phyloP scores from a whole-genome alignment of 2,113 vertebrate species.

The Phrynosoma blainvillii region DNA sequence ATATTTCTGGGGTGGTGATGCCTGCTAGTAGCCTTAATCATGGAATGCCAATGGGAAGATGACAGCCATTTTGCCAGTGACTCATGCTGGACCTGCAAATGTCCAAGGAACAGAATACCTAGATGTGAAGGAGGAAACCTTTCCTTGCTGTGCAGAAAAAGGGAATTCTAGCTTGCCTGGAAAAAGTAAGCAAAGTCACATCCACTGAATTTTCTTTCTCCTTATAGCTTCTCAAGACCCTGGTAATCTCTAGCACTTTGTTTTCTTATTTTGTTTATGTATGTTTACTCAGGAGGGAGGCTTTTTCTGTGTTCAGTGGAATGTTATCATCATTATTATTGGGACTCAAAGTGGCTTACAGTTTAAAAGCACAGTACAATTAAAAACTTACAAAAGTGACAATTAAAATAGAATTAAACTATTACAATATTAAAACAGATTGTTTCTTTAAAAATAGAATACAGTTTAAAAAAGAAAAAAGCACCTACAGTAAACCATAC shows the following conservation, averaged over 20 bases:
- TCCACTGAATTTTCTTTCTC: background rate
- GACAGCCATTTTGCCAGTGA: background rate
- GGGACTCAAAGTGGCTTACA: too few species aligned
- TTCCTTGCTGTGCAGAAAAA: background rate
- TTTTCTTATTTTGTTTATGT: background rate
- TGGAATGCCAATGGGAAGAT: background rate
- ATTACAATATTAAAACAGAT: too few species aligned
- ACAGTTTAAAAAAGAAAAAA: too few species aligned
- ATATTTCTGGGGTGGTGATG: background rate
- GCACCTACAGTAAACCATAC: too few species aligned
- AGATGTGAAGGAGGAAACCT: background rate
- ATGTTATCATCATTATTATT: too few species aligned
- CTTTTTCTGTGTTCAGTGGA: background rate
- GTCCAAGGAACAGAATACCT: too few species aligned
- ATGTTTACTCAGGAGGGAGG: background rate
- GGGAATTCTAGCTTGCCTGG: too few species aligned
- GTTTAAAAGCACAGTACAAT: too few species aligned
- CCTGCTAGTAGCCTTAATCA: background rate
- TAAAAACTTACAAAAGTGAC: too few species aligned
- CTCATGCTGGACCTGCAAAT: background rate
- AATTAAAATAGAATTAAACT: too few species aligned
- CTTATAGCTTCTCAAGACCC: background rate
- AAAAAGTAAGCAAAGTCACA: background rate
- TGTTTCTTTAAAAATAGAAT: too few species aligned
- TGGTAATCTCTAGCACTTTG: background rate